These are phyloP conservation scores for Gallinago nigripennis DNA, from an alignment of 2,797 vertebrate species.

Conservation along the genomic window DNA sequence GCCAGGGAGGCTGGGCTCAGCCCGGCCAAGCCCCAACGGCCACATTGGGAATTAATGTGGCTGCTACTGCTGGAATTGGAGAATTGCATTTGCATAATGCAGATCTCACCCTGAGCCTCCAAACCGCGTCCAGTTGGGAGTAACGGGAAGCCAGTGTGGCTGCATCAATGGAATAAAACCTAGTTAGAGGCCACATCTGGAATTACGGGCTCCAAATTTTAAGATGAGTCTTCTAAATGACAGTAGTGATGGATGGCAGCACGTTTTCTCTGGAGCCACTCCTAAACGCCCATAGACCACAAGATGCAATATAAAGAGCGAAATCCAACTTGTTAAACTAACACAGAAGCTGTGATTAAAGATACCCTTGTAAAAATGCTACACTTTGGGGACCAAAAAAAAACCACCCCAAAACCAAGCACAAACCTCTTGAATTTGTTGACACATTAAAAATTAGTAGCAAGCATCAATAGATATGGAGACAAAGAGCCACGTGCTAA, in stretches of 20 bases:
- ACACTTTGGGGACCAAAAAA: not conserved
- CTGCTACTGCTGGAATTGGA: constrained; percentile 42
- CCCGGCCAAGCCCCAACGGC: not conserved
- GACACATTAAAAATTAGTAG: not conserved
- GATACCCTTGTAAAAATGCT: not conserved
- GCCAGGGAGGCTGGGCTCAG: constrained; percentile 38
- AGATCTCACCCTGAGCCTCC: not conserved
- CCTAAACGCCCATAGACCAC: not conserved
- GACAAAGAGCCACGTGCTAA: not conserved
- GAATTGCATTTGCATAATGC: not conserved
- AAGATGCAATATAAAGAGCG: not conserved
- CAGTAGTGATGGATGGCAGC: not conserved
- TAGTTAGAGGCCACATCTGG: not conserved
- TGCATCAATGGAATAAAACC: not conserved
- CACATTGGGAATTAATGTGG: not conserved
- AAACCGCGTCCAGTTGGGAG: not conserved
- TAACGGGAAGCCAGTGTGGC: not conserved
- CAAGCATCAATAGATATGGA: not conserved
- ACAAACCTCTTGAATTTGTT: not conserved
- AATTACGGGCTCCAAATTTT: not conserved
- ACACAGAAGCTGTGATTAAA: not conserved
- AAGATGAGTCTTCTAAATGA: not conserved
- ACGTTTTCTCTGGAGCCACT: not conserved
- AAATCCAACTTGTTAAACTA: not conserved
- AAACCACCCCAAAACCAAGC: not conserved